phyloP scores from a whole-genome alignment of 2,113 vertebrate species.

The Cinclus mexicanus region DNA sequence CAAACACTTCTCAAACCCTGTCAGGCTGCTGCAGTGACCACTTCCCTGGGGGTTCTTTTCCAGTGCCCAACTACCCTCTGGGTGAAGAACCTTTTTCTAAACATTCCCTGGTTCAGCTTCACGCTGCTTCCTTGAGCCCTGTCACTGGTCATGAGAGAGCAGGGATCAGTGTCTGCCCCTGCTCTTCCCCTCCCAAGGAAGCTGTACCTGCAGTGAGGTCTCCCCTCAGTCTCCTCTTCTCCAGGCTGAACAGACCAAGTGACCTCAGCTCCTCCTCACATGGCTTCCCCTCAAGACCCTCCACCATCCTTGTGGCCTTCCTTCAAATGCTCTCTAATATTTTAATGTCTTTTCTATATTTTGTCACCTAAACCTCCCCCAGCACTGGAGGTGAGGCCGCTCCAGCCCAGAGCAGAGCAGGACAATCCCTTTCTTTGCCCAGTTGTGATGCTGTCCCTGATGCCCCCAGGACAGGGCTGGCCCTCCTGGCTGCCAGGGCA shows the following conservation, averaged over 20 bases:
- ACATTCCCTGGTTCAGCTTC: background rate
- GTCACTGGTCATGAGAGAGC: background rate
- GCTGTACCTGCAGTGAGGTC: background rate
- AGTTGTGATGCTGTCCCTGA: accelerated
- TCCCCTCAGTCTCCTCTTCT: background rate
- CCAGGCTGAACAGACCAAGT: background rate
- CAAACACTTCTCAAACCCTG: background rate
- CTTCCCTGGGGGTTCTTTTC: background rate
- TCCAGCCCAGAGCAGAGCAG: background rate
- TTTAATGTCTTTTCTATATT: background rate
- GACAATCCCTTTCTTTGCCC: background rate
- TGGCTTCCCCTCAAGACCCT: accelerated
- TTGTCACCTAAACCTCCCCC: background rate
- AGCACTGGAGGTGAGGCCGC: accelerated
- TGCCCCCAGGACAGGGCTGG: accelerated
- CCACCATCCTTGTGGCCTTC: background rate
- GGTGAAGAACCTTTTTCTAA: background rate
- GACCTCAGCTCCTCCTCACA: background rate
- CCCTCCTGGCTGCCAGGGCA: background rate
- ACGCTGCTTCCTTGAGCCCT: background rate
- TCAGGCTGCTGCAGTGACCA: background rate
- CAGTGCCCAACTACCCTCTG: background rate
- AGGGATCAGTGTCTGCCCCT: background rate
- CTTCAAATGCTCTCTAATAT: background rate
- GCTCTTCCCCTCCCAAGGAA: background rate